Evolutionary conservation across 2,888 invertebrate genomes (phyloP), one percentile per base, ranked within the genome.

Genomic region (Eucriotettix oculatus): DNA sequence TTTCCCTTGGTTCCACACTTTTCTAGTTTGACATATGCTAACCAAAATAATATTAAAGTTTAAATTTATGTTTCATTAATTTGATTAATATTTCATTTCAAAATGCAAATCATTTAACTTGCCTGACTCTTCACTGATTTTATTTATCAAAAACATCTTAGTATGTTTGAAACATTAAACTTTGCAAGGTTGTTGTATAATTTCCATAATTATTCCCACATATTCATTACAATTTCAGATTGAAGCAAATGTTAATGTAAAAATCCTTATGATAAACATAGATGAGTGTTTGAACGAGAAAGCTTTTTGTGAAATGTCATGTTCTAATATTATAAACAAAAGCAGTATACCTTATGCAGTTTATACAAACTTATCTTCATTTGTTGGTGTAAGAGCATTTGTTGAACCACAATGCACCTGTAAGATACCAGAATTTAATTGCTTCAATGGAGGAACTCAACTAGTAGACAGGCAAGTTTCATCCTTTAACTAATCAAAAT

Each of bases 351-450:
- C 92, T 0, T 81, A 86, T 43, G 80, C 90, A 10, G 90, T 99
- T 10, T 93, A 88, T 69, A 94, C 96, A 0, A 98, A 98, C 71
- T 86, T 84, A 1, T 92, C 94, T 0, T 92, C 94, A 7, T 91
- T 97, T 70, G 92, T 98, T 14, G 97, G 97, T 0, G 91, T 99
- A 0, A 84, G 85, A 29, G 91, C 92, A 0, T 78, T 87, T 43
- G 86, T 91, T 0, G 85, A 87, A 71, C 85, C 91, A 0, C 80
- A 85, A 56, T 95, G 94, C 69, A 80, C 79, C 0, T 90, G 90
- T 65, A 70, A 70, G 76, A 14, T 76, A 77, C 71, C 79, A 0
- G 29, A 29, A 29, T 72, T 79, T 0, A 16, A 11, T n/a, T 92
- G 92, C 69, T 76, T 87, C 59, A 92, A 93, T 70, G 90, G 90